phyloP scores from a whole-genome alignment of 2,113 vertebrate genomes.

The Setophaga coronata region DNA sequence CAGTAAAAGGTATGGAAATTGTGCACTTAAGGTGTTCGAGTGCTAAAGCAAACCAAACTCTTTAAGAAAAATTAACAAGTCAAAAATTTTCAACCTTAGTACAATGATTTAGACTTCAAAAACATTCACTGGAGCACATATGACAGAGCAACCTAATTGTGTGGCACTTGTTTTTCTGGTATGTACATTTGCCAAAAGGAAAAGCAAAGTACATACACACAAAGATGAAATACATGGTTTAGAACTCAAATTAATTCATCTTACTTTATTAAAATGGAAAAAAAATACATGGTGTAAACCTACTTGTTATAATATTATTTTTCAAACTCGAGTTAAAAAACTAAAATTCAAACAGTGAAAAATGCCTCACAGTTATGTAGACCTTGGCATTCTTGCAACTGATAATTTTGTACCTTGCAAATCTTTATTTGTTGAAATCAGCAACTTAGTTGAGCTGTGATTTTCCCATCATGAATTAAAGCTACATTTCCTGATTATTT shows the following conservation, averaged over 20 bases:
- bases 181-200: neutral
- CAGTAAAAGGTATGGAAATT: neutral
- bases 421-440: neutral
- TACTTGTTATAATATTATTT: neutral
- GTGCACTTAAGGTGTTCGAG: neutral
- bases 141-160: neutral
- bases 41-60: neutral
- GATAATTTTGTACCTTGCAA: neutral
- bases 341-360: neutral
- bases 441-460: neutral
- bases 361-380: neutral
- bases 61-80: neutral
- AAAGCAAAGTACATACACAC: neutral
- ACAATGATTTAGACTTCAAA: neutral
- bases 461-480: neutral
- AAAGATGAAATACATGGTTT: neutral
- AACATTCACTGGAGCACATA: neutral
- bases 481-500: neutral
- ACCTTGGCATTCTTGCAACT: neutral
- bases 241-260: neutral
- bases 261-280: neutral
- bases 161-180: neutral
- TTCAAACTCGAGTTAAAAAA: neutral
- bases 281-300: neutral
- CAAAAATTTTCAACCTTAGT: neutral